Base-by-base conservation (phyloP, 37 sponge, comb jelly and placozoan species). In the Axinella damicornis region DNA sequence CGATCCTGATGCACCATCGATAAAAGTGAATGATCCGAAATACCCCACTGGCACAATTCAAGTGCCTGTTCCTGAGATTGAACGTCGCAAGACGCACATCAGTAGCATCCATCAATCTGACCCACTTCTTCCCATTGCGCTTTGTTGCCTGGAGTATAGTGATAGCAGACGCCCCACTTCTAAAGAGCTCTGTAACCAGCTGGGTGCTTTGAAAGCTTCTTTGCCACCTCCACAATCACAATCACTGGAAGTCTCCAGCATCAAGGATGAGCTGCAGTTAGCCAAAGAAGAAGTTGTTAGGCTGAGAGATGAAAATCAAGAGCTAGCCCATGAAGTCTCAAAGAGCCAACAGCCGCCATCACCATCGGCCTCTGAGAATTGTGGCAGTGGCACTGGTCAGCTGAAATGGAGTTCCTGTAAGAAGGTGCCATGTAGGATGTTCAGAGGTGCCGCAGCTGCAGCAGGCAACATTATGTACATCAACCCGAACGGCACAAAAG, bases 11-110 rank as follows among this genome's bases (percentile, higher is more conserved):
- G 54, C 41, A 12, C 53, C 21, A 53, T 31, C 17, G 20, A 41
- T 36, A 20, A 6, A 28, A 25, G 25, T 73, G 4, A 55, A 5
- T 2, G 74, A 73, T 73, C 15, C 6, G n/a, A 52, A 24, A n/a
- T 46, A 46, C 9, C 16, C 53, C 2, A 53, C 53, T 2, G 19
- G 4, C 13, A 4, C 46, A 46, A 21, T 73, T 22, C 39, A 55
- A 21, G 52, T 73, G 53, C 74, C 74, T 73, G 54, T 73, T 24
- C 39, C n/a, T 35, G 74, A 73, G 54, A 52, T 13, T 17, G 74
- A 73, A 6, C 21, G 74, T 4, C 41, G 74, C 21, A 16, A 30
- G 12, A 6, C 30, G 17, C 54, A 81, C 36, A 66, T 81, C 32
- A 25, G 14, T 41, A 2, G 16, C 17, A 54, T 81, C 54, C 9